A percentile compares a stretch with the other conserved stretches of the same genome.
These are phyloP conservation scores for Uria lomvia DNA, from an alignment of 2,113 vertebrate genomes.

Conservation along the genomic window DNA sequence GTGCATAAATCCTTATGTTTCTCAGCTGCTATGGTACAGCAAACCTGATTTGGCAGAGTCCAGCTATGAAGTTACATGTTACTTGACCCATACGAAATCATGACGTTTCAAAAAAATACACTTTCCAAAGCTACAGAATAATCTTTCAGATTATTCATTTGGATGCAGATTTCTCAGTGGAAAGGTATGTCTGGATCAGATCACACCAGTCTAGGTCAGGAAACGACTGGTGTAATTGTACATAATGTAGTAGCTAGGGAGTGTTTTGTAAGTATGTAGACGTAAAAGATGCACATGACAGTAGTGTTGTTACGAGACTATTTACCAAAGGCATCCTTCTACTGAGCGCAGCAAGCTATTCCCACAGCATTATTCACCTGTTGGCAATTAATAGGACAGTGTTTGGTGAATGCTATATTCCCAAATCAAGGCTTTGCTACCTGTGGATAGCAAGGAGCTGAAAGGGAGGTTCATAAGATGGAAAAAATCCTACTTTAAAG, in stretches of 20 bases:
- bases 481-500: background rate
- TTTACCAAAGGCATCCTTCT: background rate
- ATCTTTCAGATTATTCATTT: background rate
- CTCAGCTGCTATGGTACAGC: background rate
- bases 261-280: background rate
- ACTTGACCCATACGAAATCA: background rate
- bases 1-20: background rate
- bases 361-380: background rate
- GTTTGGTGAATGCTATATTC: background rate
- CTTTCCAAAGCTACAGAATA: background rate
- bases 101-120: background rate
- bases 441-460: background rate
- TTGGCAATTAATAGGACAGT: background rate
- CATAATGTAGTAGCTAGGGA: background rate
- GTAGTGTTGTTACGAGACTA: rapidly evolving
- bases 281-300: background rate
- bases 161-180: background rate
- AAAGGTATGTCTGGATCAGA: background rate
- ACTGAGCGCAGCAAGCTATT: background rate
- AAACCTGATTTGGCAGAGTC: background rate
- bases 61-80: background rate
- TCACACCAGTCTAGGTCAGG: background rate
- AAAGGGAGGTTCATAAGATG: background rate
- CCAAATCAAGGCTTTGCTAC: background rate
- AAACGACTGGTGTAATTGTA: background rate